Evolutionary conservation across 2,888 invertebrate genomes (phyloP).

Genomic region (Mycalesis mineus): DNA sequence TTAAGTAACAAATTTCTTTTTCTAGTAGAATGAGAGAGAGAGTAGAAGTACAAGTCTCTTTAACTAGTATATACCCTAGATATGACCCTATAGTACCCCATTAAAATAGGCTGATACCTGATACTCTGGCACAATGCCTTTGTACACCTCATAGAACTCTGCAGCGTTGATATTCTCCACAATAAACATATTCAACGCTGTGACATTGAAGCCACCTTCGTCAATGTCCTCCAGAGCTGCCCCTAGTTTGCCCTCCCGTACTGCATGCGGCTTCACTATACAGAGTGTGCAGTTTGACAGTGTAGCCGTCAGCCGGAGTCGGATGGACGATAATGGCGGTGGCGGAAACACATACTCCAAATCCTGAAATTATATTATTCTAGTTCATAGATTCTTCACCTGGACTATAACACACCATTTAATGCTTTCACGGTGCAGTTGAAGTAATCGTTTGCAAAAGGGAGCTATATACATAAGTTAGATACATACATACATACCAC

Average conservation of each 20-base stretch:
- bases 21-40: too few relatives aligned
- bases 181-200: conserved; percentile 87
- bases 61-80: too few relatives aligned
- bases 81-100: too few relatives aligned
- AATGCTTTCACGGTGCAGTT: too few relatives aligned
- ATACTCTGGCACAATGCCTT: conserved; percentile 89
- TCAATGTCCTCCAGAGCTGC: conserved; percentile 82
- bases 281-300: conserved; percentile 86
- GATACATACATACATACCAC: too few relatives aligned
- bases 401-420: too few relatives aligned
- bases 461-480: too few relatives aligned
- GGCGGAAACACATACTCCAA: conserved; percentile 81
- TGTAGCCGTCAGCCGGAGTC: conserved; percentile 74
- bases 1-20: too few relatives aligned
- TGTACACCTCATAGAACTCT: conserved; percentile 95
- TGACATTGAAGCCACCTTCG: conserved; percentile 86
- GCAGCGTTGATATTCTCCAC: conserved; percentile 90
- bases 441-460: too few relatives aligned
- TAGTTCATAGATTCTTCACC: too few relatives aligned
- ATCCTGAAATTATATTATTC: conserved; percentile 61
- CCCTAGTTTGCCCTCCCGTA: conserved; percentile 86
- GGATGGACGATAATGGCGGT: conserved; percentile 48
- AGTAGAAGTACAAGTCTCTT: too few relatives aligned
- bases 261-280: conserved; percentile 93
- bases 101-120: conserved; percentile 73